Conservation (phyloP, 2,888 invertebrate genomes). For the Sminthurides aquaticus region DNA sequence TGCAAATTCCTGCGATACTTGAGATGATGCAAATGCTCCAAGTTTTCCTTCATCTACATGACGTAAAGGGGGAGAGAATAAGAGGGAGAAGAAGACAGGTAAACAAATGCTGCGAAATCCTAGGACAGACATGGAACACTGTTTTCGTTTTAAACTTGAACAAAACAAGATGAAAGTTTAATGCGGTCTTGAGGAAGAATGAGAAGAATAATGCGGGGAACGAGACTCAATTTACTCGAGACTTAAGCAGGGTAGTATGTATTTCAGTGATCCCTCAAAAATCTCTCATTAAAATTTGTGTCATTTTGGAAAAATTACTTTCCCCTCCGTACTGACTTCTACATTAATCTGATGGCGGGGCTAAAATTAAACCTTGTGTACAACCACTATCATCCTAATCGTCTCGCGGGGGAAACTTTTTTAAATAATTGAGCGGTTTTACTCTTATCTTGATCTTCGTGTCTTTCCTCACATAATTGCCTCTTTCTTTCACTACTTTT, state of each 20-base stretch:
- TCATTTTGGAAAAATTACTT: slow-evolving; percentile 24
- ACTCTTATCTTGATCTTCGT: not conserved
- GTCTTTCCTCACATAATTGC: not conserved
- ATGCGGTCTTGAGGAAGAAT: not conserved
- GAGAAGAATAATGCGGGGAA: not conserved
- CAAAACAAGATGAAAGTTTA: not conserved
- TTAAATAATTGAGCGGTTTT: not conserved
- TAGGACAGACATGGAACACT: not conserved
- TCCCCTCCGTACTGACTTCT: slow-evolving; percentile 21
- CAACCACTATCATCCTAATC: not conserved
- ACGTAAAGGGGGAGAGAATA: too few relatives aligned
- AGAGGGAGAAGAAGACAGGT: not conserved
- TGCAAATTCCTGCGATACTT: not conserved
- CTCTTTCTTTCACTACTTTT: not conserved
- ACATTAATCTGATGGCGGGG: slow-evolving; percentile 18
- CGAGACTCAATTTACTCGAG: not conserved
- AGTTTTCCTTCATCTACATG: not conserved
- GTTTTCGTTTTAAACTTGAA: not conserved
- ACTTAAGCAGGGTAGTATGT: too few relatives aligned
- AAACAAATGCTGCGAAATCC: not conserved
- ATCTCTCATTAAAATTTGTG: slow-evolving; percentile 26
- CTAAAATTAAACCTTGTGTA: not conserved
- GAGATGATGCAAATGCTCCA: not conserved
- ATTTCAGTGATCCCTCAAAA: slow-evolving; percentile 9
- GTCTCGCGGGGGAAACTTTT: not conserved